phyloP scores from a whole-genome alignment of 2,888 invertebrate species.

The Carterocephalus palaemon region DNA sequence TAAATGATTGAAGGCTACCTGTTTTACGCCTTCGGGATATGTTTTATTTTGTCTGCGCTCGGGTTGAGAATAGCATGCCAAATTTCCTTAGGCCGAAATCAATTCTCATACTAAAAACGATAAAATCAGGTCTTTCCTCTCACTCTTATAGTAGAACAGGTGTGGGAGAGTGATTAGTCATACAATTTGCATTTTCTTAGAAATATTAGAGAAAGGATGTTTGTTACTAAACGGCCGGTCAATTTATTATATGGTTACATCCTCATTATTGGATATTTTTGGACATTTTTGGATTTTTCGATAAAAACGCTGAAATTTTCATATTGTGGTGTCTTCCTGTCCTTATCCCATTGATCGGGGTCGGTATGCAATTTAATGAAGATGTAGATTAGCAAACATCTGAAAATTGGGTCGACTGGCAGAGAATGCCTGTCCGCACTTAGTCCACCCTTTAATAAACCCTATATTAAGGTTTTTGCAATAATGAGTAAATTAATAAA shows the following conservation, averaged over 20 bases:
- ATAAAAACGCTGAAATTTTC: too few relatives aligned
- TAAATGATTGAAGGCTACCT: slow-evolving; percentile 68
- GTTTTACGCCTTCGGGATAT: slow-evolving; percentile 70
- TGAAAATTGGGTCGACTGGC: too few relatives aligned
- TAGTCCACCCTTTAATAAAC: too few relatives aligned
- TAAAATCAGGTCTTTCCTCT: not conserved
- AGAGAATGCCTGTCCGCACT: too few relatives aligned
- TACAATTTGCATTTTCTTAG: slow-evolving; percentile 17
- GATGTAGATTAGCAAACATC: too few relatives aligned
- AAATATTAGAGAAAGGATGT: slow-evolving; percentile 16
- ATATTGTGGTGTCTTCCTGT: too few relatives aligned
- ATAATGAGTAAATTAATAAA: too few relatives aligned
- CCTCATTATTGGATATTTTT: slow-evolving; percentile 14
- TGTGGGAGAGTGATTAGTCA: not conserved
- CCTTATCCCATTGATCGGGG: too few relatives aligned
- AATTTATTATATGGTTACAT: slow-evolving; percentile 18
- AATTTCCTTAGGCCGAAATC: slow-evolving; percentile 51
- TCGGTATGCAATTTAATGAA: too few relatives aligned
- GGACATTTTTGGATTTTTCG: too few relatives aligned
- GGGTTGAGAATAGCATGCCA: slow-evolving; percentile 48
- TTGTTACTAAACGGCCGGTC: slow-evolving; percentile 4
- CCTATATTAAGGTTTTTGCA: too few relatives aligned
- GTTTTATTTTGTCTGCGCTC: slow-evolving; percentile 64
- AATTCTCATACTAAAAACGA: slow-evolving; percentile 9
- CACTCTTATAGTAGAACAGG: not conserved